Evolutionary conservation across 1,140 invertebrate species (phyloP), one percentile per base, ranked within the genome.

Genomic region (Platyscapa corneri): DNA sequence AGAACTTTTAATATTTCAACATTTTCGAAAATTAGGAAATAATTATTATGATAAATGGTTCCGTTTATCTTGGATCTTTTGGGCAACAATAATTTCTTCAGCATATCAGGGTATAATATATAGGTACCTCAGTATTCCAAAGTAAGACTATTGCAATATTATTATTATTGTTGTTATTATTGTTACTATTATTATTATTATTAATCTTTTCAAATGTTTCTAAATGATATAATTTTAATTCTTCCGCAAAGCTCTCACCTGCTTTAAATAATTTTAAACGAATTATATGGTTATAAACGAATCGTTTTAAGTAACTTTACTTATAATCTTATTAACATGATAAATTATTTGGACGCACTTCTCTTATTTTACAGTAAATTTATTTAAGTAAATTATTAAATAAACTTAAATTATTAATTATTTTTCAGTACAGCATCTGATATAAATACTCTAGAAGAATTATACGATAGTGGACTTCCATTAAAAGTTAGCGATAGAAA

Each of bases 31-130:
- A 32, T 77, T 77, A 23, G 75, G 37, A 34, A 56, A 53, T 32
- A 56, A 56, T 77, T 77, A 77, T 20, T 77, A 32, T 5, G 75
- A 77, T 56, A 77, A 77, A 53, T 56, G 23, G 49, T 77, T 77
- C 60, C 30, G 75, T 30, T 77, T 56, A 2, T 20, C 23, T 20
- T 77, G 49, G 75, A 53, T 77, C 1, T 20, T 56, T 32, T 77
- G 46, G 49, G 32, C 75, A 32, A 56, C 46, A 7, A 77, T 77
- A 30, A 34, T 56, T 56, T 49, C 49, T 32, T 77, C 32, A 18
- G n/a, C 30, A 32, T 77, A 32, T 37, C 75, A 77, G 49, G 49
- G 75, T 10, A 34, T 77, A 32, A 23, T 56, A 34, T 77, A 56
- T 56, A 53, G 46, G 16, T 77, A 78, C 27, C 30, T 78, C 5